Evolutionary conservation across 2,113 vertebrate species (phyloP), one percentile per base, ranked within the genome.

Genomic region (Tachycineta bicolor): DNA sequence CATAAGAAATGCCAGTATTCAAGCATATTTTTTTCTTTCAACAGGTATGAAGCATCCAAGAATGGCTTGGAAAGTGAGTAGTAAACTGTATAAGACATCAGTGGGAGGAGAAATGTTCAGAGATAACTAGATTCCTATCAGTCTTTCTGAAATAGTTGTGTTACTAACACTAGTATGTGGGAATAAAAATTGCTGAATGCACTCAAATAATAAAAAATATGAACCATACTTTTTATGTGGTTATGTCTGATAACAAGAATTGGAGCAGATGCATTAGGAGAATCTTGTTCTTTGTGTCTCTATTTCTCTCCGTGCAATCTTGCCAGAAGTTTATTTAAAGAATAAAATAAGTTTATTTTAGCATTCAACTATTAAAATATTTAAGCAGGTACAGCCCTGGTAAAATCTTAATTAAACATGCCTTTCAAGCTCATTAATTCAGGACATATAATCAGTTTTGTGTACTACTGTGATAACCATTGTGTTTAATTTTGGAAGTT

Each of bases 401-500:
- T 89, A 90, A 14, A 73, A 85, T 95, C 84, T 90, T 89, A 84
- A 82, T 69, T 71, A 94, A 95, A 62, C 34, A 46, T 83, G 43
- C 21, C 26, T 82, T 87, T 85, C 78, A 76, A 71, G 41, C 4
- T 76, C 87, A 91, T 79, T 94, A 89, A 83, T 88, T 74, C 16
- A 2, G 47, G 55, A 85, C 59, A 29, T 76, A 44, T 26, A 73
- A 83, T 96, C 67, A 80, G 53, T 79, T 96, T 87, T 93, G 69
- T 84, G 47, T 93, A 64, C 29, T 78, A 23, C 56, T 41, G 31
- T 83, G 81, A 80, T 93, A 97, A 76, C 46, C 60, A 49, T 59
- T 92, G 76, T 89, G 44, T 94, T 96, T 68, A 41, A 93, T 74
- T 95, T 77, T 93, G 60, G 65, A 95, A 93, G 59, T 50, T 91